These are phyloP conservation scores for Diadema setosum DNA, from an alignment of 35 echinoderm and acorn worm genomes.

Conservation along the genomic window DNA sequence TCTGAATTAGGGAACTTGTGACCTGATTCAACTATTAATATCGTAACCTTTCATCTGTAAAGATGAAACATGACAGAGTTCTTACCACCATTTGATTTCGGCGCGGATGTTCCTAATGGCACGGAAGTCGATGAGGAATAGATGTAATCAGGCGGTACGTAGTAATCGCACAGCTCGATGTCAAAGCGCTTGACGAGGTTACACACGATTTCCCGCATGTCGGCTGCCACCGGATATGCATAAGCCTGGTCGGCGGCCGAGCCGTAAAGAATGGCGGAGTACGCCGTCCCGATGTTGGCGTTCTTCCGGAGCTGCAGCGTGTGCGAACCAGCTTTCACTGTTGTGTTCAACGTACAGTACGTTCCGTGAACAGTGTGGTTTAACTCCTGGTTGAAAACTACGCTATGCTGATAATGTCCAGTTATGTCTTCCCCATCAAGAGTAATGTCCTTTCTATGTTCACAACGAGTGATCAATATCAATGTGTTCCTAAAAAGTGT, in stretches of 20 bases:
- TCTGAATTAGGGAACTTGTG: no score
- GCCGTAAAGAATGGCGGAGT: conserved; percentile 25
- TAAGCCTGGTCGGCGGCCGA: background rate
- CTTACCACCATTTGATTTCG: no score
- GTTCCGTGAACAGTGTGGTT: background rate
- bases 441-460: background rate
- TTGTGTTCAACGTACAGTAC: background rate
- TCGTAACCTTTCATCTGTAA: no score
- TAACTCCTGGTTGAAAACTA: background rate
- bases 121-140: background rate
- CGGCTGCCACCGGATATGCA: conserved; percentile 2
- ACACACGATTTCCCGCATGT: conserved; percentile 8
- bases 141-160: background rate
- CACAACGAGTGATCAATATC: background rate
- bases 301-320: background rate
- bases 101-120: no score
- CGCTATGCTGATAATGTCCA: background rate
- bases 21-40: no score
- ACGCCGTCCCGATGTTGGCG: background rate
- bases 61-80: no score
- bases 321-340: background rate
- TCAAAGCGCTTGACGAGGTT: background rate
- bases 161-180: background rate
- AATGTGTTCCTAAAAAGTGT: background rate
- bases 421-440: background rate